Conservation (phyloP, 2,797 vertebrate species). For the Ctenopoma kingsleyae region DNA sequence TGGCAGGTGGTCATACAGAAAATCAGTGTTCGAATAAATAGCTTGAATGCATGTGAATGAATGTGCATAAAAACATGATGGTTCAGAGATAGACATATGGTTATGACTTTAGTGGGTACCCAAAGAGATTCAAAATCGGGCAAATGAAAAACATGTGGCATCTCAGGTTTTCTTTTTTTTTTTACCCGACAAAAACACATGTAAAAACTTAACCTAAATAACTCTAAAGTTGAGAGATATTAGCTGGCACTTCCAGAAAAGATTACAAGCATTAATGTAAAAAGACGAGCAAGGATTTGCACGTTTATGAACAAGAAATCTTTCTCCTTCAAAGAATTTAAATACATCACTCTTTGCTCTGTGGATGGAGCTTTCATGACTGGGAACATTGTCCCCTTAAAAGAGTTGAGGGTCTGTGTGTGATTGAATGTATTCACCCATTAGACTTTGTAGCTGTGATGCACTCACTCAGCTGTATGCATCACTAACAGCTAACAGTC, state of each 20-base stretch:
- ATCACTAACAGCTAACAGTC: constrained; percentile 83
- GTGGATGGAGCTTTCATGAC: constrained; percentile 66
- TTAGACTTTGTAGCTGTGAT: constrained; percentile 83
- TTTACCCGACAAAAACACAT: not conserved
- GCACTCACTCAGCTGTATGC: constrained; percentile 84
- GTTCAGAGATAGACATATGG: constrained; percentile 24
- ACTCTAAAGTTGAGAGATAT: constrained; percentile 35
- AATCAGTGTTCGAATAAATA: constrained; percentile 39
- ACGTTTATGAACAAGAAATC: constrained; percentile 61
- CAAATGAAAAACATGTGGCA: constrained; percentile 21
- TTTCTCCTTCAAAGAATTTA: constrained; percentile 50
- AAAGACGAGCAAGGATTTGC: constrained; percentile 43
- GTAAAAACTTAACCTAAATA: constrained; percentile 41
- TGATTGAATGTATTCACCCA: constrained; percentile 84
- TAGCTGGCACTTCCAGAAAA: constrained; percentile 44
- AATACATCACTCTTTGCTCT: constrained; percentile 55
- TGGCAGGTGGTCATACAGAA: constrained; percentile 46
- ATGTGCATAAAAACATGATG: constrained; percentile 3
- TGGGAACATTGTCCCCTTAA: constrained; percentile 76
- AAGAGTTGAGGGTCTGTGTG: constrained; percentile 76
- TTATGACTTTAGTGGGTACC: constrained; percentile 17
- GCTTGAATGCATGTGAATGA: constrained; percentile 10
- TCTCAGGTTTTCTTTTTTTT: constrained; percentile 18
- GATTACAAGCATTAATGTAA: constrained; percentile 42
- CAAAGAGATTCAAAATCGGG: constrained; percentile 27